Base-by-base conservation (phyloP, 64 coral and sea anemone genomes). In the Pachyseris speciosa region DNA sequence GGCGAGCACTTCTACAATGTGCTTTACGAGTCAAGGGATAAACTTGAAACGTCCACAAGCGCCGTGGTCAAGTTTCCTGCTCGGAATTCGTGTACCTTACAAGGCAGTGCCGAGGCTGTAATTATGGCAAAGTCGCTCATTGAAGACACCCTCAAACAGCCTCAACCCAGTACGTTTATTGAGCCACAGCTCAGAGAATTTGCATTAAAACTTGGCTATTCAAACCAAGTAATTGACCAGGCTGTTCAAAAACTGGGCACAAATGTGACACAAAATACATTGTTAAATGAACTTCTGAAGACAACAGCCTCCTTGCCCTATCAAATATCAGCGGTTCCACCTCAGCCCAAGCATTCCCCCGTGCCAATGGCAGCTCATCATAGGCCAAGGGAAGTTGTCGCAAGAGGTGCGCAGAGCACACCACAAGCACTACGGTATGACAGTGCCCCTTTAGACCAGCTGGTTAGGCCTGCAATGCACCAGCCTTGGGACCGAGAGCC, bases 121-220 rank as follows among this genome's bases (percentile, higher is more conserved):
- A 92, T 60, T 0, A 80, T 97, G 34, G 95, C 95, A 4, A 68
- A 86, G 7, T 97, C 95, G 7, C 59, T 71, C n/a, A 97, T 97
- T 73, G 95, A 97, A 34, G 91, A 97, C 6, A 83, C 45, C 63
- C 19, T 91, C 13, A 73, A 53, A 41, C 33, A 67, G 33, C 67
- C 83, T 17, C 50, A 72, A 60, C 0, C 80, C 20, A 55, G 41
- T 31, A 16, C 27, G 32, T 78, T 58, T 27, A 98, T 94, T 38
- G 90, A 95, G 22, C 93, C 93, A 10, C 78, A 81, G 9, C 69
- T 99, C 50, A 85, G 92, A 45, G 97, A 99, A 36, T 99, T 99
- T 93, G 97, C 97, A 3, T 67, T 95, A 26, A 99, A 99, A 80
- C 90, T 99, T 2, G 97, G 97, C 5, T 99, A 99, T 79, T 89